Evolutionary conservation across 2,113 vertebrate species (phyloP), one percentile per base, ranked within the genome.

Genomic region (Anolis carolinensis): DNA sequence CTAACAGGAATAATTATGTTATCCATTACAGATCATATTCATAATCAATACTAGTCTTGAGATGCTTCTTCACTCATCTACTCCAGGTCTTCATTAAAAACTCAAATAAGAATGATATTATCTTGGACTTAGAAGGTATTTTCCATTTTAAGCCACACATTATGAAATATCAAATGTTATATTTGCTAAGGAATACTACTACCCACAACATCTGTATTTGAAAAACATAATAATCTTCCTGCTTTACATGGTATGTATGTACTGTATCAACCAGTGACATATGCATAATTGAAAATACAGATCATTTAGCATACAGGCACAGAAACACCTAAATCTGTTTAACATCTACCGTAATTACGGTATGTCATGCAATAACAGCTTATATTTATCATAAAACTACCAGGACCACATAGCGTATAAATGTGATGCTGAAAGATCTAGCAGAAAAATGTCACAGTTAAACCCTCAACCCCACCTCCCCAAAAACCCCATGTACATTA

Each of bases 401-500:
- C 65, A 68, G 23, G 65, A 68, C 65, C 65, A 68, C 10, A 30
- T 2, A 68, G 32, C 71, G 32, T 74, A 82, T 89, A 95, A 95
- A 96, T 92, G 92, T 90, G 91, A 94, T 92, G 34, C 84, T 89
- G 78, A 94, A 94, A 91, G 63, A 79, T n/a, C 0, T 72, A 87
- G 89, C 63, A 71, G 73, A 73, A 87, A 92, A 93, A 94, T 95
- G 93, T 94, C 90, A 94, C 91, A 91, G 88, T 89, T 59, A 11
- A 59, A 59, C 14, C 55, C 55, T 18, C 92, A 86, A 93, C 23
- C 18, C 1, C 14, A 25, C 20, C 21, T 6, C 34, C 39, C 39
- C n/a, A 70, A 14, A 92, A 95, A 91, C 92, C 85, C 2, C 23
- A 89, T 78, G 59, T 91, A 85, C 2, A n/a, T n/a, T n/a, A n/a